These are phyloP conservation scores for Cataglyphis hispanica DNA, from an alignment of 1,140 invertebrate species.

Conservation along the genomic window DNA sequence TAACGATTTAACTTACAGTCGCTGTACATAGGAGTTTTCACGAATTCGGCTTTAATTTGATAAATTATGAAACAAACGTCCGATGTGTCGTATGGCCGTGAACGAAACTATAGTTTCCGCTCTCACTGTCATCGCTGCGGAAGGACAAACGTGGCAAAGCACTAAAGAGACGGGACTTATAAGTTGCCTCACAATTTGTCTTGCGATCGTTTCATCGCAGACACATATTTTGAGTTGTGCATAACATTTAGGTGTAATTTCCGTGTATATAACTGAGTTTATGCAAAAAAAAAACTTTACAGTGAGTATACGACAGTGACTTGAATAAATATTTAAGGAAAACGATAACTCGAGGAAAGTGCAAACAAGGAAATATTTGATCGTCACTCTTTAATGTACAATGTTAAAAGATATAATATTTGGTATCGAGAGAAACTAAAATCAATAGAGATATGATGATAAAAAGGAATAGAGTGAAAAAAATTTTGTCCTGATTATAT, in stretches of 20 bases:
- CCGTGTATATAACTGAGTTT: not conserved
- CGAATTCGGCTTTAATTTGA: not conserved
- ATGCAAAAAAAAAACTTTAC: not conserved
- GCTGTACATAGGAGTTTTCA: not conserved
- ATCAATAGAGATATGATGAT: not conserved
- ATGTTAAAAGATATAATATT: not conserved
- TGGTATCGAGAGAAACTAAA: too few species aligned
- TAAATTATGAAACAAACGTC: not conserved
- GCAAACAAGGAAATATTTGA: not conserved
- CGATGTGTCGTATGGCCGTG: not conserved
- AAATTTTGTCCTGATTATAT: not conserved
- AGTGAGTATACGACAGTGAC: too few species aligned
- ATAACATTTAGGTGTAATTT: not conserved
- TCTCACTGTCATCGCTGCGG: not conserved
- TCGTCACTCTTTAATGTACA: not conserved
- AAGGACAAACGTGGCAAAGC: conserved; percentile 25
- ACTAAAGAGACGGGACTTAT: not conserved
- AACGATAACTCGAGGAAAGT: not conserved
- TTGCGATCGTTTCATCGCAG: not conserved
- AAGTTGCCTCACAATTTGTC: not conserved
- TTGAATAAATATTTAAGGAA: not conserved
- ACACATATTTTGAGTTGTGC: conserved; percentile 3
- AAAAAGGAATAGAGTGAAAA: not conserved
- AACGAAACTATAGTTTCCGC: conserved; percentile 22
- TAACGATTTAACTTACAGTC: not conserved